Percentiles rank a stretch among this genome's conserved stretches.
Conservation (phyloP, 1,140 invertebrate genomes). For the Drosophila lini region DNA sequence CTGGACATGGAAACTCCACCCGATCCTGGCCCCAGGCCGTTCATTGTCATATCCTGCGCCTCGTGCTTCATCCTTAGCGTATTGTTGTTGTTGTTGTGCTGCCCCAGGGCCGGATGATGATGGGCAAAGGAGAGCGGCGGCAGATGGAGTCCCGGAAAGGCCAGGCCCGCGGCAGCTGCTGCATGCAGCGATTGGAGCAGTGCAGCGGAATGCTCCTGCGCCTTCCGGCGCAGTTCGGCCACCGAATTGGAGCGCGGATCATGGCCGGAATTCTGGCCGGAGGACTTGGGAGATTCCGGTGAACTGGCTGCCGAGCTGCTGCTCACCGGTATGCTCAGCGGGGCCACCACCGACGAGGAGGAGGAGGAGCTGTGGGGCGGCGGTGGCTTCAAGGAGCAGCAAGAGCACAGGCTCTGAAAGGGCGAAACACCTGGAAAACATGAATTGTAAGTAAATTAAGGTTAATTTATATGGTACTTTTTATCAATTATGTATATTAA, state of each 20-base stretch:
- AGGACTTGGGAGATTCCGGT: constrained; percentile 81
- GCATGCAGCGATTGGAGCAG: constrained; percentile 89
- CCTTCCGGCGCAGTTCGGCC: constrained; percentile 93
- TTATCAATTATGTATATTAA: not conserved
- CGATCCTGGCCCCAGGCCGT: constrained; percentile 60
- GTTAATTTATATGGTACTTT: constrained; percentile 1
- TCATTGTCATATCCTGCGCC: constrained; percentile 83
- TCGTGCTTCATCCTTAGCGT: constrained; percentile 72
- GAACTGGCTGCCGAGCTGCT: constrained; percentile 76
- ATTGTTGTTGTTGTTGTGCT: constrained; percentile 69
- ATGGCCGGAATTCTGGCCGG: constrained; percentile 60
- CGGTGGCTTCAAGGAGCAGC: constrained; percentile 89
- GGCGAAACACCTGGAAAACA: constrained; percentile 84
- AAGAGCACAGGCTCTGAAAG: constrained; percentile 90
- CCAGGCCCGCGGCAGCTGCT: constrained; percentile 85
- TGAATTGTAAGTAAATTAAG: not conserved
- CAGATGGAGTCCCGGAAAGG: constrained; percentile 85
- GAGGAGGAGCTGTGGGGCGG: constrained; percentile 65
- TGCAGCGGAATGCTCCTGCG: constrained; percentile 95
- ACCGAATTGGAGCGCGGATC: constrained; percentile 91
- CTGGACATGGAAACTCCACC: constrained; percentile 27
- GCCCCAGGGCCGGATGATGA: constrained; percentile 52
- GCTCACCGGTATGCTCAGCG: constrained; percentile 75
- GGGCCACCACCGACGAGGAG: constrained; percentile 58
- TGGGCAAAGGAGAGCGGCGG: constrained; percentile 85